Conservation (phyloP, 2,113 vertebrate genomes). For the Lichenostomus cassidix region DNA sequence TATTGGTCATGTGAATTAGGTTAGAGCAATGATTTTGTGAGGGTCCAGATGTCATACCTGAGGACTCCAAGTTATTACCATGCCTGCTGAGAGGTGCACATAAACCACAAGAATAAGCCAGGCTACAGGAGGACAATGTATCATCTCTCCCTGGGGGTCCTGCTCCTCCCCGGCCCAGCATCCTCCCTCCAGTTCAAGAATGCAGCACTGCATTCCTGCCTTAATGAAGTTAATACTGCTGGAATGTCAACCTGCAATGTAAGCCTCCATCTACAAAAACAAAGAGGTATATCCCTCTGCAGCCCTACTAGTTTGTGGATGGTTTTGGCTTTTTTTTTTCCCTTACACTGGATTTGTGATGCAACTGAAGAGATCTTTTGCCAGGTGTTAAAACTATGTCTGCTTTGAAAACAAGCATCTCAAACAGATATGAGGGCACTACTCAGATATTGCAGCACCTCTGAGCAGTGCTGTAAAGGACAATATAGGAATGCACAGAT, state of each 20-base stretch:
- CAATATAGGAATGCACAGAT: background rate
- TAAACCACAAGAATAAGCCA: background rate
- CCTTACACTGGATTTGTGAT: background rate
- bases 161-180: background rate
- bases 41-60: background rate
- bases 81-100: background rate
- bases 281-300: constrained; percentile 52
- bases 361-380: background rate
- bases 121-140: background rate
- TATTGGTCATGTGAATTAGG: background rate
- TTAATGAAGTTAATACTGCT: constrained; percentile 88
- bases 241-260: constrained; percentile 77
- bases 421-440: background rate
- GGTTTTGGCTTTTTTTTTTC: background rate
- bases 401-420: background rate
- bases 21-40: background rate
- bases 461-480: background rate
- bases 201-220: constrained; percentile 80
- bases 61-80: background rate
- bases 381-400: background rate
- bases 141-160: background rate
- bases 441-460: background rate
- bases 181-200: constrained; percentile 71
- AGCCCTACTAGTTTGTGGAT: background rate
- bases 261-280: constrained; percentile 77